Conservation (phyloP, 2,888 invertebrate species). For the Campaea margaritaria region DNA sequence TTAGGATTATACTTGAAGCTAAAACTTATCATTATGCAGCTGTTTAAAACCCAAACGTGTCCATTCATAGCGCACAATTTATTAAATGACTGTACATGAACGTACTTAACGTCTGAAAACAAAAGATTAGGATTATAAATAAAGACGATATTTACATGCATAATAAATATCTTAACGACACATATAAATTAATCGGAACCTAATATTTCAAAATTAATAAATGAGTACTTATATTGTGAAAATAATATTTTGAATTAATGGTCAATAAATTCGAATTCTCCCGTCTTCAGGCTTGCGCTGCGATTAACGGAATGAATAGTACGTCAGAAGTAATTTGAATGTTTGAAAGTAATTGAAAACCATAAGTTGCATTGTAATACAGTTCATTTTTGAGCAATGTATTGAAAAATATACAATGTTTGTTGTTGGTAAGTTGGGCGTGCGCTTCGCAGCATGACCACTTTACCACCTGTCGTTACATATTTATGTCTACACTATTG, state of each 20-base stretch:
- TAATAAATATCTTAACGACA: slow-evolving; percentile 85
- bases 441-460: slow-evolving; percentile 83
- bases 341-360: slow-evolving; percentile 54
- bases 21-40: slow-evolving; percentile 44
- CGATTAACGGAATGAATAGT: slow-evolving; percentile 54
- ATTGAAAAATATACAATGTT: slow-evolving; percentile 57
- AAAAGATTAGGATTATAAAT: slow-evolving; percentile 81
- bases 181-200: slow-evolving; percentile 86
- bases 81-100: slow-evolving; percentile 59
- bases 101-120: slow-evolving; percentile 70
- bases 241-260: slow-evolving; percentile 86
- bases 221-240: slow-evolving; percentile 86
- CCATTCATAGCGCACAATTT: slow-evolving; percentile 40
- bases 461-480: slow-evolving; percentile 85
- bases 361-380: slow-evolving; percentile 58
- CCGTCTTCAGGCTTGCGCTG: slow-evolving; percentile 84
- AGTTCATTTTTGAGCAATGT: slow-evolving; percentile 66
- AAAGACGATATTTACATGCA: slow-evolving; percentile 84
- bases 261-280: slow-evolving; percentile 86
- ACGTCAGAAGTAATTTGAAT: slow-evolving; percentile 51
- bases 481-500: slow-evolving; percentile 86
- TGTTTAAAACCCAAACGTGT: slow-evolving; percentile 5
- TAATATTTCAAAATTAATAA: slow-evolving; percentile 86
- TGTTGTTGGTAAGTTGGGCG: slow-evolving; percentile 63
- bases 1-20: slow-evolving; percentile 17